Evolutionary conservation across 2,888 invertebrate species (phyloP).

Genomic region (Drosophila kokeensis): DNA sequence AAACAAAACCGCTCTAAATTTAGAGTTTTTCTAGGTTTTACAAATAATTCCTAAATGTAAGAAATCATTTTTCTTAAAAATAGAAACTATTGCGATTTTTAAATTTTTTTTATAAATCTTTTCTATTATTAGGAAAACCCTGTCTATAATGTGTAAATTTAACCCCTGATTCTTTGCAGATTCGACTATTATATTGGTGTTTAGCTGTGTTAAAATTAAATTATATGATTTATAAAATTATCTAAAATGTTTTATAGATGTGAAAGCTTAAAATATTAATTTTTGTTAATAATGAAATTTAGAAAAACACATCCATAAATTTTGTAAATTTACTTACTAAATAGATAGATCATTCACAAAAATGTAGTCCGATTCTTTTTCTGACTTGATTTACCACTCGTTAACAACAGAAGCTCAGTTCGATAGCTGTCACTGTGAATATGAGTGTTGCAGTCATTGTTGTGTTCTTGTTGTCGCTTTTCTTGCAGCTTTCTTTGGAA

Average conservation of each 20-base stretch:
- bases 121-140: no score
- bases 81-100: not conserved
- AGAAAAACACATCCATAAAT: not conserved
- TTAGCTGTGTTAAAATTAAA: not conserved
- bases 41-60: not conserved
- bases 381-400: not conserved
- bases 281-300: not conserved
- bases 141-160: not conserved
- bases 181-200: no score
- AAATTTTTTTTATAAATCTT: no score
- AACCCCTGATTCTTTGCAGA: not conserved
- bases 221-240: not conserved
- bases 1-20: not conserved
- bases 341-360: not conserved
- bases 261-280: not conserved
- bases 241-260: not conserved
- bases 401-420: constrained; percentile 31
- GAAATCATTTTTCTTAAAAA: not conserved
- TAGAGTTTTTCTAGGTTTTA: not conserved
- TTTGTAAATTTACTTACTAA: not conserved
- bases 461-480: not conserved
- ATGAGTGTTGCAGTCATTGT: constrained; percentile 10
- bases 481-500: constrained; percentile 11
- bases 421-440: constrained; percentile 39
- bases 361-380: not conserved